Conservation (phyloP, 2,888 invertebrate species). For the Himalopsyche japonica region DNA sequence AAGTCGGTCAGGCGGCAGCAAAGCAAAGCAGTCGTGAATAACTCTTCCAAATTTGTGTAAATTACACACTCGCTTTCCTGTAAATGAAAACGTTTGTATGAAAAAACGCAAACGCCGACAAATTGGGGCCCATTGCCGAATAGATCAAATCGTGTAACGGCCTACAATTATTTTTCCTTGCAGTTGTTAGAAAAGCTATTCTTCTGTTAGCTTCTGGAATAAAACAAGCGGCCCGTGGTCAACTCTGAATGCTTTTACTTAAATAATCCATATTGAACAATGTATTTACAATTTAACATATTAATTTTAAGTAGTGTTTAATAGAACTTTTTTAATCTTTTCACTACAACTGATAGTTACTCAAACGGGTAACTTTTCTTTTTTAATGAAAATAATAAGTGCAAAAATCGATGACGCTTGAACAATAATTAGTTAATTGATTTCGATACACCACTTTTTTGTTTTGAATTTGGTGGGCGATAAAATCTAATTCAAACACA, state of each 20-base stretch:
- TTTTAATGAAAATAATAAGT: too few species aligned
- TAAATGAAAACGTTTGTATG: conserved; percentile 11
- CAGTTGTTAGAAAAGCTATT: not conserved
- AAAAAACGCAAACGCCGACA: conserved; percentile 17
- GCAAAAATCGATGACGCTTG: too few species aligned
- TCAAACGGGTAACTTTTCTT: too few species aligned
- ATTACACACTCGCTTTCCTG: conserved; percentile 26
- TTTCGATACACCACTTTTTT: too few species aligned
- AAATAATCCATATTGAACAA: too few species aligned
- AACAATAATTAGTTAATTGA: too few species aligned
- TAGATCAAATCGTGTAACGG: conserved; percentile 33
- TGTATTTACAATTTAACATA: too few species aligned
- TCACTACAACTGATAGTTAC: too few species aligned
- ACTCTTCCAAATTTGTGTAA: conserved; percentile 11
- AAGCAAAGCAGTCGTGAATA: conserved; percentile 10
- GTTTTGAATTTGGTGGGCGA: too few species aligned
- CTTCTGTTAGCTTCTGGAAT: not conserved
- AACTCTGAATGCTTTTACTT: not conserved
- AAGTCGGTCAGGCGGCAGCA: conserved; percentile 10
- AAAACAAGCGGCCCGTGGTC: not conserved
- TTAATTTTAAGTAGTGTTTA: too few species aligned
- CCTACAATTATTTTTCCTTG: conserved; percentile 6
- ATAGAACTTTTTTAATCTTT: too few species aligned
- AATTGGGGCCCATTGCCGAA: conserved; percentile 30
- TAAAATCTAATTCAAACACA: too few species aligned